Percentiles rank a stretch among this genome's conserved stretches.
Evolutionary conservation across 2,797 vertebrate genomes (phyloP).

Genomic region (Tenualosa thibaudeaui): DNA sequence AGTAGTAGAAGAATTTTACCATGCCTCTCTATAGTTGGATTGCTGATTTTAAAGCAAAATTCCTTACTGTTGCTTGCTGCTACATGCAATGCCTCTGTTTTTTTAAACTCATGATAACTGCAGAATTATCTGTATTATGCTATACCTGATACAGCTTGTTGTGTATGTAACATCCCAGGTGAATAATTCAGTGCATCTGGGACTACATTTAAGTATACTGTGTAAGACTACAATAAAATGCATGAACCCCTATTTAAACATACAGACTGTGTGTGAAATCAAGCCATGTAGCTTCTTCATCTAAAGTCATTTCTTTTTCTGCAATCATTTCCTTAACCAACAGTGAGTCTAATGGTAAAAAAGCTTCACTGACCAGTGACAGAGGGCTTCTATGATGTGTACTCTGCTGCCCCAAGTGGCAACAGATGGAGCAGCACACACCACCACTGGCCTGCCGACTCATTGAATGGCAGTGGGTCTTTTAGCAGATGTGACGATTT

Average conservation of each 20-base stretch:
- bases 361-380: neutral
- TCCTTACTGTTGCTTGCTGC: no score
- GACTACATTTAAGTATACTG: neutral
- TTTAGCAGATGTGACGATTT: conserved; percentile 29
- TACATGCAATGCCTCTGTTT: neutral
- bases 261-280: neutral
- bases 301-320: neutral
- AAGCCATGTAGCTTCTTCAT: neutral
- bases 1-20: no score
- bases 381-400: conserved; percentile 43
- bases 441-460: conserved; percentile 15
- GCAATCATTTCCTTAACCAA: neutral
- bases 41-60: no score
- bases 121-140: neutral
- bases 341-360: neutral
- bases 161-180: neutral
- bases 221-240: neutral
- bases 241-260: neutral
- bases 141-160: neutral
- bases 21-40: no score
- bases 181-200: neutral
- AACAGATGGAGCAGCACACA: neutral
- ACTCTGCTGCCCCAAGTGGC: conserved; percentile 71
- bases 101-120: neutral
- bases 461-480: conserved; percentile 9